phyloP scores from a whole-genome alignment of 2,113 vertebrate genomes.

The Heterocephalus glaber region DNA sequence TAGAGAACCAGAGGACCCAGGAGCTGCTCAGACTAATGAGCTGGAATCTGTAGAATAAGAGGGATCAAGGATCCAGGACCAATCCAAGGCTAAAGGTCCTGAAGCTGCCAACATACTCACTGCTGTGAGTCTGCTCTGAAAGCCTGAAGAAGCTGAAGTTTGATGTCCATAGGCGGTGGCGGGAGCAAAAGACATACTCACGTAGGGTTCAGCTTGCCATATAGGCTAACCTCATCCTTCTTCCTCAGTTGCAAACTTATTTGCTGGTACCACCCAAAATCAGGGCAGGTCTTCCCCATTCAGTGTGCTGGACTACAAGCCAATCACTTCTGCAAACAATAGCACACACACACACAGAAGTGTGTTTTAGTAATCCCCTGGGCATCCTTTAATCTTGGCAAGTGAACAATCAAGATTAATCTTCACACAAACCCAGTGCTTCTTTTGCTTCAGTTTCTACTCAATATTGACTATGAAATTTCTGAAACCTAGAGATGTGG shows the following conservation, averaged over 20 bases:
- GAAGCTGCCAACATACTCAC: background rate
- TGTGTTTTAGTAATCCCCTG: too few relatives aligned
- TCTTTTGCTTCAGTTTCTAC: background rate
- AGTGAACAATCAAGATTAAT: background rate
- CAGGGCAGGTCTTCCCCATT: too few relatives aligned
- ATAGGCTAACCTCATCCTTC: too few relatives aligned
- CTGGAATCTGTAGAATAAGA: background rate
- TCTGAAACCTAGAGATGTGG: background rate
- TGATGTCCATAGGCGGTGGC: background rate
- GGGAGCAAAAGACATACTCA: background rate
- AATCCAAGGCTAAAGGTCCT: background rate
- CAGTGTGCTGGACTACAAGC: too few relatives aligned
- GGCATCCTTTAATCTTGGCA: too few relatives aligned
- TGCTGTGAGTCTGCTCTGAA: background rate
- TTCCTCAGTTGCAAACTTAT: too few relatives aligned
- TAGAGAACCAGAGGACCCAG: too few relatives aligned
- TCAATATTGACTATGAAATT: background rate
- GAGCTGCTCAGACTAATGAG: background rate
- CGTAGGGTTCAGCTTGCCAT: background rate
- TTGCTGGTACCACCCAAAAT: too few relatives aligned
- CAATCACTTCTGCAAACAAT: too few relatives aligned
- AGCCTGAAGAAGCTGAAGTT: background rate
- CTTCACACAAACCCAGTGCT: background rate
- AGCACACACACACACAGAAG: too few relatives aligned
- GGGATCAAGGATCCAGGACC: background rate